Conservation (phyloP, 2,113 vertebrate genomes). For the Dendropsophus ebraccatus region DNA sequence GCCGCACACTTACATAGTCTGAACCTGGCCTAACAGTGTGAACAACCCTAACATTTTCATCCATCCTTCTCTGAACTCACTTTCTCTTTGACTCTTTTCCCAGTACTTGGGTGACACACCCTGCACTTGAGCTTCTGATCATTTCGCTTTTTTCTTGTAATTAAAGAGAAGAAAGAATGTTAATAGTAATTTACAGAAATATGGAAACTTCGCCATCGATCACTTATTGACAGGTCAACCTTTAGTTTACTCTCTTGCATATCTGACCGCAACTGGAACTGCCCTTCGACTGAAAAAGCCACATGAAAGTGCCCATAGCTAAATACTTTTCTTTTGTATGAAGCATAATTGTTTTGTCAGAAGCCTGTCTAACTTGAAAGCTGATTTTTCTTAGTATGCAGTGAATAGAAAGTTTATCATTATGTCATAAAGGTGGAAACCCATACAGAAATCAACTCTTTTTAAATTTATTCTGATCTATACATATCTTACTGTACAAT, state of each 20-base stretch:
- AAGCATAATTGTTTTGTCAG: neutral
- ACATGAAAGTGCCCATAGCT: neutral
- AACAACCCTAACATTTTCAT: no score
- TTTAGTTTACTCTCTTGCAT: neutral
- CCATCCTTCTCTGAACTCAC: neutral
- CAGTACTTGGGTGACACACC: neutral
- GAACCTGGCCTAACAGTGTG: no score
- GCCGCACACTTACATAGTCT: no score
- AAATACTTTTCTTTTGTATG: neutral
- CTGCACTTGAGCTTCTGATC: neutral
- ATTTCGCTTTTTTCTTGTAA: neutral
- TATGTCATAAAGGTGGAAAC: neutral
- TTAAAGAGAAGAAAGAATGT: neutral
- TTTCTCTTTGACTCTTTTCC: no score
- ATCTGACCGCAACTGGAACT: neutral
- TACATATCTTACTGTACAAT: neutral
- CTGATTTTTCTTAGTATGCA: neutral
- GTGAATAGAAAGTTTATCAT: neutral
- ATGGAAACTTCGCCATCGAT: neutral
- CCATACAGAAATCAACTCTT: neutral
- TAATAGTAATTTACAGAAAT: neutral
- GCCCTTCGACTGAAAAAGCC: neutral
- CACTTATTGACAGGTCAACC: neutral
- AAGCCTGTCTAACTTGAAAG: neutral
- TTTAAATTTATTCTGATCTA: neutral